Evolutionary conservation across 2,888 invertebrate genomes (phyloP).

Genomic region (Lasioglossum oenotherae): DNA sequence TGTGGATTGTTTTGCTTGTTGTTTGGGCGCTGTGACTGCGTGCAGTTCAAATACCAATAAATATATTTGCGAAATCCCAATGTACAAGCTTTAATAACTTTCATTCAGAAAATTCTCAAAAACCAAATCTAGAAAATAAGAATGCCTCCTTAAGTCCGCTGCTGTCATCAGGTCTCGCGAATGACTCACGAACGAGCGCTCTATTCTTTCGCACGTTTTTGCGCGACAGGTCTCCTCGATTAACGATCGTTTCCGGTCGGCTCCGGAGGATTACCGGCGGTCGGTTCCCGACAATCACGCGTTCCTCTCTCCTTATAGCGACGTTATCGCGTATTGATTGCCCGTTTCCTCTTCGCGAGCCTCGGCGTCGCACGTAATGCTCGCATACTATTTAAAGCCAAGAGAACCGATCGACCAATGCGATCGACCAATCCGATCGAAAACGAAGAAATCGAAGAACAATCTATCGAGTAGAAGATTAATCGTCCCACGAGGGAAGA

Average conservation of each 20-base stretch:
- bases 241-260: conserved; percentile 75
- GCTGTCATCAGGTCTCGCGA: conserved; percentile 53
- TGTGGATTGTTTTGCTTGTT: background rate
- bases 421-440: background rate
- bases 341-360: conserved; percentile 11
- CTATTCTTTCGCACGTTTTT: conserved; percentile 78
- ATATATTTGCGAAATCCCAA: background rate
- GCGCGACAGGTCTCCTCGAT: conserved; percentile 73
- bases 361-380: conserved; percentile 4
- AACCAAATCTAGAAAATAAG: background rate
- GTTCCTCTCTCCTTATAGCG: conserved; percentile 30
- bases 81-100: background rate
- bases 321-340: conserved; percentile 18
- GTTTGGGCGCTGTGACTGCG: background rate
- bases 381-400: background rate
- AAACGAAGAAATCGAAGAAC: background rate
- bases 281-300: conserved; percentile 46
- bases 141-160: conserved; percentile 51
- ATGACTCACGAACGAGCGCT: conserved; percentile 67
- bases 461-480: background rate
- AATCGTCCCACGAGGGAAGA: background rate
- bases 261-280: conserved; percentile 22
- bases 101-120: background rate
- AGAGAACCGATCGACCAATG: background rate
- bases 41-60: background rate